Evolutionary conservation across 2,113 vertebrate genomes (phyloP).

Genomic region (Albula glossodonta): DNA sequence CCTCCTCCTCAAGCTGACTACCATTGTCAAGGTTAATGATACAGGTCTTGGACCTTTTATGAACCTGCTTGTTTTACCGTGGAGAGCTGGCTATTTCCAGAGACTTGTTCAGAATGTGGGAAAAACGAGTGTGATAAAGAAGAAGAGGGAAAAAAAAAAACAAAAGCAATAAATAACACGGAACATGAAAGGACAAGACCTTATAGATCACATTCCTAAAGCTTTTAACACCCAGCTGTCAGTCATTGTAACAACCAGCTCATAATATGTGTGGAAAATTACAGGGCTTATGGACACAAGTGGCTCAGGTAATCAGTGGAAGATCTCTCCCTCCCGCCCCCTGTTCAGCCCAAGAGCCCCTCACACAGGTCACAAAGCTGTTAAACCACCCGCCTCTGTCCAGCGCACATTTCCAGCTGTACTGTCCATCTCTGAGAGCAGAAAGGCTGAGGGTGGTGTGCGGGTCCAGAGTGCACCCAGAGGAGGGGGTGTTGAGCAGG

Average conservation of each 20-base stretch:
- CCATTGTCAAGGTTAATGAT: conserved; percentile 17
- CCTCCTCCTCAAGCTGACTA: not conserved
- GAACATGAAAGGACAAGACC: conserved; percentile 2
- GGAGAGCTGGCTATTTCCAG: too few species aligned
- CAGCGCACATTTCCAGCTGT: not conserved
- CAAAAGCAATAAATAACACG: not conserved
- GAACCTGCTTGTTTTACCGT: not conserved
- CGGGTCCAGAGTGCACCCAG: not conserved
- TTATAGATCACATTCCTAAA: not conserved
- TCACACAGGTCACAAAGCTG: conserved; percentile 7
- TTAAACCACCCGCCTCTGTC: not conserved
- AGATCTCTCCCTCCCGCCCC: conserved; percentile 24
- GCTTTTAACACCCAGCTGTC: conserved; percentile 20
- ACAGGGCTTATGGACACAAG: conserved; percentile 35
- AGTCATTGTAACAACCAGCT: conserved; percentile 23
- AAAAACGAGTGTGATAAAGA: not conserved
- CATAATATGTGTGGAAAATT: conserved; percentile 33
- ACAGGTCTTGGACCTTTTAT: conserved; percentile 7
- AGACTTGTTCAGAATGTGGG: not conserved
- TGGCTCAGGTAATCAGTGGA: conserved; percentile 28
- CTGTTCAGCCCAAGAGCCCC: conserved; percentile 25
- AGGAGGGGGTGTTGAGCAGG: not conserved
- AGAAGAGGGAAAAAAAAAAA: conserved; percentile 15
- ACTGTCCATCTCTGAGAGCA: not conserved
- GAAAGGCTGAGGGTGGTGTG: not conserved